These are phyloP conservation scores for Drosophila mercatorum DNA, from an alignment of 2,888 invertebrate genomes.

Conservation along the genomic window DNA sequence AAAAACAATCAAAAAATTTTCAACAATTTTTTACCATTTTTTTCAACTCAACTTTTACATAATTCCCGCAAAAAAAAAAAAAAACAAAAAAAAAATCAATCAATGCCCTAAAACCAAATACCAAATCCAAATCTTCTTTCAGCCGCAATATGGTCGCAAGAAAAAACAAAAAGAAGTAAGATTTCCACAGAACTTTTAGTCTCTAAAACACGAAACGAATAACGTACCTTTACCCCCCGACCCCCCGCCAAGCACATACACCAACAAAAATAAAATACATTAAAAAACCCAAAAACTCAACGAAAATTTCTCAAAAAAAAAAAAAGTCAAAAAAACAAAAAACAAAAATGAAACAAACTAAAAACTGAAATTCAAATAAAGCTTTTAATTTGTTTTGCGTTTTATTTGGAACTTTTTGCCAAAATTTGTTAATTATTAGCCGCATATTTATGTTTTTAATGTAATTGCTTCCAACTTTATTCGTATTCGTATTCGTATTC, in stretches of 20 bases:
- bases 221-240: background rate
- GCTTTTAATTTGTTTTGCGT: conserved; percentile 52
- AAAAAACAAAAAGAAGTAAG: conserved; percentile 99
- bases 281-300: conserved; percentile 23
- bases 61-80: conserved; percentile 34
- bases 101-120: conserved; percentile 63
- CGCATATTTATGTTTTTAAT: conserved; percentile 34
- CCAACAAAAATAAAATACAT: conserved; percentile 45
- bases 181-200: conserved; percentile 85
- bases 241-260: conserved; percentile 15
- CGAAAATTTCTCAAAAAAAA: conserved; percentile 1
- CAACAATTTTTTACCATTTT: conserved; percentile 32
- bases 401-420: conserved; percentile 60
- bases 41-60: conserved; percentile 41
- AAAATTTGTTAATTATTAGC: conserved; percentile 49
- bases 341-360: conserved; percentile 24
- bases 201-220: conserved; percentile 43
- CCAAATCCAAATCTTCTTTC: conserved; percentile 84
- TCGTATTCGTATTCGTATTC: conserved; percentile 41
- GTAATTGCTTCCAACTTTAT: conserved; percentile 48
- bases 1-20: conserved; percentile 4
- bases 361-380: conserved; percentile 28
- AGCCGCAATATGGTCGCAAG: conserved; percentile 93
- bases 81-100: conserved; percentile 11
- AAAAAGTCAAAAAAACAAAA: conserved; percentile 19